Percentiles rank a stretch among this genome's conserved stretches.
These are phyloP conservation scores for Ganaspis brasiliensis DNA, from an alignment of 2,888 invertebrate genomes.

Conservation along the genomic window DNA sequence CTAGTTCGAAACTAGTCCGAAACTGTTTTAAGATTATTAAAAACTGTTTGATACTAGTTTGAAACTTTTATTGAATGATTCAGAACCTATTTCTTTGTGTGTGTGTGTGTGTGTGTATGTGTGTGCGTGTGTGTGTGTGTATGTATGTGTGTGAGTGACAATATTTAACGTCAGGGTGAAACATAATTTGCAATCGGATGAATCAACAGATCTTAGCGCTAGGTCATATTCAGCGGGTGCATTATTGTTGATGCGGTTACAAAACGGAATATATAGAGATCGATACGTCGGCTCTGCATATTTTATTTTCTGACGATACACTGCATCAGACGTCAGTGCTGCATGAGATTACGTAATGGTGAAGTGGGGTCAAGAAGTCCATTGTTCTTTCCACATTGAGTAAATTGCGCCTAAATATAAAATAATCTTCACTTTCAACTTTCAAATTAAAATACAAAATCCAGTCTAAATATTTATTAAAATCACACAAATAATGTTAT, in stretches of 20 bases:
- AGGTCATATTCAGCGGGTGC: conserved; percentile 11
- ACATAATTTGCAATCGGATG: conserved; percentile 36
- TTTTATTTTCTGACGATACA: conserved; percentile 46
- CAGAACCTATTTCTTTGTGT: too few species aligned
- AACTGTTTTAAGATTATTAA: too few species aligned
- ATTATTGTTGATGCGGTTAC: conserved; percentile 24
- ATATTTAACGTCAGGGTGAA: conserved; percentile 14
- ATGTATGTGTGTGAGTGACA: background rate
- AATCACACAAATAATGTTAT: too few species aligned
- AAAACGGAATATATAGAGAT: conserved; percentile 47
- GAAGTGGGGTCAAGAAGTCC: conserved; percentile 42
- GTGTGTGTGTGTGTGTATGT: too few species aligned
- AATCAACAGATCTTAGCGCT: conserved; percentile 34
- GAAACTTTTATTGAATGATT: too few species aligned
- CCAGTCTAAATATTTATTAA: too few species aligned
- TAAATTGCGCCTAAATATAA: background rate
- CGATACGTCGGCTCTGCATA: conserved; percentile 46
- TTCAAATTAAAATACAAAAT: background rate
- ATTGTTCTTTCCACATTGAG: conserved; percentile 3
- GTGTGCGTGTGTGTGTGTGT: too few species aligned
- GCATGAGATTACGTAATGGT: conserved; percentile 17
- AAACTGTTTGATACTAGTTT: too few species aligned
- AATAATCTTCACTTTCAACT: background rate
- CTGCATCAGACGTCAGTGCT: conserved; percentile 51
- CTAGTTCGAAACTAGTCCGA: too few species aligned